Evolutionary conservation across 2,113 vertebrate genomes (phyloP).

Genomic region (Speoplatyrhinus poulsoni): DNA sequence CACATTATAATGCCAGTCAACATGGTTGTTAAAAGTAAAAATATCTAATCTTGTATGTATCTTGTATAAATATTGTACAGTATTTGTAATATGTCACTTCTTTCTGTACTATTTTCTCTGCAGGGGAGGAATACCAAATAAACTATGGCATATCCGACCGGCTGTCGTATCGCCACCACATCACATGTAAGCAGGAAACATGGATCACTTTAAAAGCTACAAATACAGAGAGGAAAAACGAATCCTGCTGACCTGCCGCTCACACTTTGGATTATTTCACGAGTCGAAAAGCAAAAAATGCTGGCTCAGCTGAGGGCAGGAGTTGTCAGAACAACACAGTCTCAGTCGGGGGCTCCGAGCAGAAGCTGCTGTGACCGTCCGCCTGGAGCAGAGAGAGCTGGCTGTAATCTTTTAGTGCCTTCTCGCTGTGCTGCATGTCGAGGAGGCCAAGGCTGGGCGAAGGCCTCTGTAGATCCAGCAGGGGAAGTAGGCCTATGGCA

Average conservation of each 20-base stretch:
- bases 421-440: constrained; percentile 49
- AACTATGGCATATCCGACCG: no score
- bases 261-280: constrained; percentile 21
- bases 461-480: constrained; percentile 48
- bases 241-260: constrained; percentile 28
- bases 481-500: constrained; percentile 54
- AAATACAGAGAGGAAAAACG: background rate
- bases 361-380: constrained; percentile 54
- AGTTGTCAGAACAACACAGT: constrained; percentile 73
- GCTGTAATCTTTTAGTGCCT: constrained; percentile 49
- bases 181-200: background rate
- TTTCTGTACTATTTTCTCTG: no score
- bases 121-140: no score
- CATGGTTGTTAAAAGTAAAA: no score
- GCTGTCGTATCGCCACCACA: no score
- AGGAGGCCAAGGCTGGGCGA: constrained; percentile 38
- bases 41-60: no score
- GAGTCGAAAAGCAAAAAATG: constrained; percentile 34
- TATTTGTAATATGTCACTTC: no score
- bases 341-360: constrained; percentile 61
- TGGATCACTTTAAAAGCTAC: background rate
- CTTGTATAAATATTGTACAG: no score
- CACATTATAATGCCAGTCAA: no score
- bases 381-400: constrained; percentile 42
- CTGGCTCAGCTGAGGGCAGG: constrained; percentile 33